phyloP scores from a whole-genome alignment of 2,888 invertebrate genomes.

The Nomada fucata region DNA sequence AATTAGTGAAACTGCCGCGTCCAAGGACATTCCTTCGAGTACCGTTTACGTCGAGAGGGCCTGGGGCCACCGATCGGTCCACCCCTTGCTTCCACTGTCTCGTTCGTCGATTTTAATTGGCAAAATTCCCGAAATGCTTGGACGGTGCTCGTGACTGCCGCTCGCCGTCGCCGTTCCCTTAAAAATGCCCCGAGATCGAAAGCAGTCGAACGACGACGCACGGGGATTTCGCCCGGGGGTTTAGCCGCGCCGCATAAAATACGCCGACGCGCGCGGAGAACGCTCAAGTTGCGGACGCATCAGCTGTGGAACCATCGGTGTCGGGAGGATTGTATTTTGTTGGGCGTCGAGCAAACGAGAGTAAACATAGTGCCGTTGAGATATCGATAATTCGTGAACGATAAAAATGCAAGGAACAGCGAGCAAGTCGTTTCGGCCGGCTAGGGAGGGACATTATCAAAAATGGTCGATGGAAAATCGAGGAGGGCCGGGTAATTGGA shows the following conservation, averaged over 20 bases:
- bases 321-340: no score
- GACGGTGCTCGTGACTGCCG: conserved; percentile 52
- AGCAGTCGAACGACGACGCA: conserved; percentile 35
- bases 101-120: conserved; percentile 72
- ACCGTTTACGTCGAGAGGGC: conserved; percentile 63
- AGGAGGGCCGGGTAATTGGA: no score
- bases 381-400: no score
- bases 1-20: conserved; percentile 75
- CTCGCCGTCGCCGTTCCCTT: conserved; percentile 3
- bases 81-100: conserved; percentile 9
- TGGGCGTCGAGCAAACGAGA: no score
- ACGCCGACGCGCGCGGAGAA: not conserved
- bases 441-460: no score
- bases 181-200: conserved; percentile 56
- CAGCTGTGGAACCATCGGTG: no score
- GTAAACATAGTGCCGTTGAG: no score
- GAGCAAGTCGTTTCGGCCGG: no score
- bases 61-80: conserved; percentile 48
- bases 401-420: no score
- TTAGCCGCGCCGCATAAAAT: not conserved
- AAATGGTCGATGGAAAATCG: no score
- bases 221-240: not conserved
- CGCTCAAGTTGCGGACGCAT: not conserved
- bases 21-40: conserved; percentile 71
- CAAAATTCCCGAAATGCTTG: conserved; percentile 67